Evolutionary conservation across 1,140 invertebrate genomes (phyloP).

Genomic region (Neuroterus valhalla): DNA sequence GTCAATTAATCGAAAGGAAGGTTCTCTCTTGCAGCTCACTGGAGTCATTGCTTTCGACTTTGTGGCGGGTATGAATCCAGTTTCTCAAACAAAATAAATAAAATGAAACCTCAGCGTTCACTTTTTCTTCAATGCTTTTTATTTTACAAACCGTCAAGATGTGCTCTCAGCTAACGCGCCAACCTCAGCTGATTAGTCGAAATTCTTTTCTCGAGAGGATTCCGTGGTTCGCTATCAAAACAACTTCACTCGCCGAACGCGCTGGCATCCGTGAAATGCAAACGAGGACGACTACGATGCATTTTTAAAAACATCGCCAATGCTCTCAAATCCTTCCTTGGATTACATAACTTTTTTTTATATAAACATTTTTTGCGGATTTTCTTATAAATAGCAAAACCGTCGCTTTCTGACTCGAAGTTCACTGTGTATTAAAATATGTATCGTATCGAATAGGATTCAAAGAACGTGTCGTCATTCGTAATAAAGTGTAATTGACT

Average conservation of each 20-base stretch:
- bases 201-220: conserved; percentile 22
- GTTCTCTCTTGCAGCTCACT: conserved; percentile 10
- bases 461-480: too few species aligned
- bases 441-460: too few species aligned
- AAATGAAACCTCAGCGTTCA: conserved; percentile 15
- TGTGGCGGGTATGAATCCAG: conserved; percentile 18
- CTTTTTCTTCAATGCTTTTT: background rate
- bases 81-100: conserved; percentile 17
- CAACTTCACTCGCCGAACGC: background rate
- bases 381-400: too few species aligned
- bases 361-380: too few species aligned
- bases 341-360: background rate
- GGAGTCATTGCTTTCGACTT: conserved; percentile 18
- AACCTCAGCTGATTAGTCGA: conserved; percentile 12
- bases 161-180: background rate
- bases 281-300: background rate
- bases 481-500: too few species aligned
- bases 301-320: background rate
- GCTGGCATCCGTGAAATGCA: background rate
- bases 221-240: conserved; percentile 9
- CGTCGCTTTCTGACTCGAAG: too few species aligned
- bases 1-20: conserved; percentile 24
- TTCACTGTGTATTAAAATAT: too few species aligned
- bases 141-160: conserved; percentile 10
- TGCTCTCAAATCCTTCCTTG: background rate